Evolutionary conservation across 2,888 invertebrate genomes (phyloP), one percentile per base, ranked within the genome.

Genomic region (Carcina quercana): DNA sequence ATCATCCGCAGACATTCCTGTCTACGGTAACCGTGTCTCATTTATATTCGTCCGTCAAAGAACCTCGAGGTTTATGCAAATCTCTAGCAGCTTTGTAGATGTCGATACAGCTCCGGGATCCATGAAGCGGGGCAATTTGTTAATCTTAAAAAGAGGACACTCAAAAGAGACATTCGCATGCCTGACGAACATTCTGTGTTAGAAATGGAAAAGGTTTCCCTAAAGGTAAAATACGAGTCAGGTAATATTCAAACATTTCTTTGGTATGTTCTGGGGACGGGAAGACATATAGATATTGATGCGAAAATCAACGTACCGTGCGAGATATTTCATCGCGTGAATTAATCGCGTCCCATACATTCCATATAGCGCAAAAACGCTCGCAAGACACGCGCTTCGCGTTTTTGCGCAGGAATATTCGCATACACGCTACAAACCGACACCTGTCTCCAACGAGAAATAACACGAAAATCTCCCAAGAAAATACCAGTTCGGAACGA

Each of bases 271-370:
- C n/a, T n/a, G n/a, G n/a, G n/a, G n/a, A n/a, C n/a, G n/a, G n/a
- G n/a, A n/a, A n/a, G n/a, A n/a, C n/a, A n/a, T n/a, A n/a, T n/a
- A n/a, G n/a, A n/a, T n/a, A n/a, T n/a, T n/a, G n/a, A n/a, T n/a
- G n/a, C n/a, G n/a, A 19, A 25, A 10, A 13, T 25, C 11, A 25
- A 25, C 21, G 22, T 15, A 15, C 14, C 39, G 42, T 45, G 42
- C 33, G 46, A 58, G 48, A 67, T 68, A 72, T 74, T 75, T 69
- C 62, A 63, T 60, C 71, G 75, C 72, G 60, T 72, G 71, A 72
- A 75, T 78, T 72, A 69, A n/a, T 53, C 62, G 50, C 63, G 61
- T 66, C 60, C 54, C 54, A 37, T 48, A 59, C 53, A 79, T 82
- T 72, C 70, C 68, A 55, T 53, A 53, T 55, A 45, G 54, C 57